phyloP scores from a whole-genome alignment of 2,113 vertebrate genomes.

The Etia nguti region DNA sequence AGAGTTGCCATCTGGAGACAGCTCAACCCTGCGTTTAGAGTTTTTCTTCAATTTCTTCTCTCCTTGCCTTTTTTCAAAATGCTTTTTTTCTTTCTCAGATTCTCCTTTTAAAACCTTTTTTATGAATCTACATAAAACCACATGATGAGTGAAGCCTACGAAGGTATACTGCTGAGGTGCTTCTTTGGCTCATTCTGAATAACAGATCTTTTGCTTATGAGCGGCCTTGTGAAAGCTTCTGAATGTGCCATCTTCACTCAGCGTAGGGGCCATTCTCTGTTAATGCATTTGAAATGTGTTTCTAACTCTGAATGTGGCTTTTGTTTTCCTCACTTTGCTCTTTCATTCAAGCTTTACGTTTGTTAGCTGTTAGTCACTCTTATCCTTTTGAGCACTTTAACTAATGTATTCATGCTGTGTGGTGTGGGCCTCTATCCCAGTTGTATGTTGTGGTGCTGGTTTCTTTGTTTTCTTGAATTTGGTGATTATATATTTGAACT shows the following conservation, averaged over 20 bases:
- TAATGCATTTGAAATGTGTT: background rate
- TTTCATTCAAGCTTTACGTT: background rate
- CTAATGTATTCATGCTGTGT: background rate
- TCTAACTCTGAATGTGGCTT: background rate
- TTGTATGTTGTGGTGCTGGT: background rate
- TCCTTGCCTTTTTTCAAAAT: background rate
- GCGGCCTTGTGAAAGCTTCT: background rate
- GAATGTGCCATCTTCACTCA: background rate
- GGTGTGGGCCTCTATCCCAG: background rate
- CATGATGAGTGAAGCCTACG: background rate
- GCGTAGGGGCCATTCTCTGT: background rate
- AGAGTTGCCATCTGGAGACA: slow-evolving; percentile 17
- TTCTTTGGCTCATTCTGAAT: background rate
- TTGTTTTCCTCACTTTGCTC: background rate
- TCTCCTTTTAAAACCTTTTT: background rate
- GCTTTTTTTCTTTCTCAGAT: background rate
- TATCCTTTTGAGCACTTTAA: slow-evolving; percentile 30
- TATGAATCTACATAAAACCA: background rate
- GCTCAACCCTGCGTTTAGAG: background rate
- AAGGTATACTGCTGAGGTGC: background rate
- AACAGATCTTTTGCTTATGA: background rate
- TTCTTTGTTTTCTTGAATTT: background rate
- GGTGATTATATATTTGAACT: background rate
- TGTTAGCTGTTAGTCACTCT: background rate
- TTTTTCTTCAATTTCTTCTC: background rate